phyloP scores from a whole-genome alignment of 1,140 invertebrate species.

The Drosophila ananassae region DNA sequence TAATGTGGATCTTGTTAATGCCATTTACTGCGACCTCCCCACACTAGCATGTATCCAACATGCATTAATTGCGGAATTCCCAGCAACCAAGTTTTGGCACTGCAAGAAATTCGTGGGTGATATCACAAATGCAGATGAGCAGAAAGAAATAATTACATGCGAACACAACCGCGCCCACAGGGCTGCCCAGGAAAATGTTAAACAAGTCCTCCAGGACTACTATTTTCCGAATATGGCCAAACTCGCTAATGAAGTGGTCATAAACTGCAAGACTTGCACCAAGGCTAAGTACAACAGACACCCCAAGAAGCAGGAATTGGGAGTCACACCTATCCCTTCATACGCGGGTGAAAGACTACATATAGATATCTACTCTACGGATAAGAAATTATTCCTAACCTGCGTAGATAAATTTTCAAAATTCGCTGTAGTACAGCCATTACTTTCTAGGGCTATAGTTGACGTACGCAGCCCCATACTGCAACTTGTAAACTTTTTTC shows the following conservation, averaged over 20 bases:
- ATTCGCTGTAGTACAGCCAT: conserved; percentile 29
- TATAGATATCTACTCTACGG: conserved; percentile 29
- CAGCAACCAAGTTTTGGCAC: conserved; percentile 3
- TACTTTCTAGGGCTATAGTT: conserved; percentile 23
- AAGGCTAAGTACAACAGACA: not conserved
- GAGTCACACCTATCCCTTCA: not conserved
- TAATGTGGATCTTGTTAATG: not conserved
- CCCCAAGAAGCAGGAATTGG: not conserved
- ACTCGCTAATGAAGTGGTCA: not conserved
- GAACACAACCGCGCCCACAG: conserved; percentile 11
- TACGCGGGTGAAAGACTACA: no score
- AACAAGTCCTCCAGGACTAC: conserved; percentile 12
- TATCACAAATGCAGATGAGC: not conserved
- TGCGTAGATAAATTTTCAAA: conserved; percentile 39
- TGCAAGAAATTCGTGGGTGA: not conserved
- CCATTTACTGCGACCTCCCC: not conserved
- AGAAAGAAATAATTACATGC: not conserved
- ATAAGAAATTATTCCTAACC: conserved; percentile 26
- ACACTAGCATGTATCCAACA: conserved; percentile 1
- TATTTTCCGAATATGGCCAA: conserved; percentile 1
- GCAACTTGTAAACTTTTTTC: conserved; percentile 30
- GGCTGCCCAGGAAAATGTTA: conserved; percentile 6
- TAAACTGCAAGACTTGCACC: not conserved
- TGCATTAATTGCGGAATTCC: not conserved
- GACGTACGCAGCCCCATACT: conserved; percentile 14